Conservation (phyloP, 35 echinoderm and acorn worm species). For the Stichopus chloronotus region DNA sequence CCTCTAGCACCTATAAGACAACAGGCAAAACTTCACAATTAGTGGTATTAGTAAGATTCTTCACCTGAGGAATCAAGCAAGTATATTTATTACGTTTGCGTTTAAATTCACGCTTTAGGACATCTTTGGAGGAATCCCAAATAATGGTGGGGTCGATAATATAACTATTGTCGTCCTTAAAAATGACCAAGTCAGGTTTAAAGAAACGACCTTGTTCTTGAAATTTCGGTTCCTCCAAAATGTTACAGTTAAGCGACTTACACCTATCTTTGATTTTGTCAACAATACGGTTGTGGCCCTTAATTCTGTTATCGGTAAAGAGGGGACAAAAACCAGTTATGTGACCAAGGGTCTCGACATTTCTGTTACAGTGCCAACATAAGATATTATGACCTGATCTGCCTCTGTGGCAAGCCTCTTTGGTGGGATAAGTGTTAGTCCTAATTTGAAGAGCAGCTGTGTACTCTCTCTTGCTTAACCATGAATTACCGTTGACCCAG, state of each 20-base stretch:
- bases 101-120: neutral
- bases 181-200: neutral
- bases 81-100: neutral
- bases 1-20: neutral
- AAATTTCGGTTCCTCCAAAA: neutral
- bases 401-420: neutral
- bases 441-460: neutral
- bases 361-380: neutral
- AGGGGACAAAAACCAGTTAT: conserved; percentile 16
- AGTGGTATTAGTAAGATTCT: neutral
- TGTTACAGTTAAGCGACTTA: neutral
- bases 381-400: neutral
- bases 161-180: neutral
- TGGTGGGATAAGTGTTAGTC: conserved; percentile 12
- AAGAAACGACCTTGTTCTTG: neutral
- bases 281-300: neutral
- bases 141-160: conserved; percentile 33
- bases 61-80: neutral
- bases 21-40: neutral
- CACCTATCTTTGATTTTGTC: neutral
- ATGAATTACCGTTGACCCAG: neutral
- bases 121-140: neutral
- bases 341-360: neutral
- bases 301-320: conserved; percentile 16
- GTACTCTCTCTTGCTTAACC: neutral